Evolutionary conservation across 2,797 vertebrate genomes (phyloP), one percentile per base, ranked within the genome.

Genomic region (Siniperca undulata): DNA sequence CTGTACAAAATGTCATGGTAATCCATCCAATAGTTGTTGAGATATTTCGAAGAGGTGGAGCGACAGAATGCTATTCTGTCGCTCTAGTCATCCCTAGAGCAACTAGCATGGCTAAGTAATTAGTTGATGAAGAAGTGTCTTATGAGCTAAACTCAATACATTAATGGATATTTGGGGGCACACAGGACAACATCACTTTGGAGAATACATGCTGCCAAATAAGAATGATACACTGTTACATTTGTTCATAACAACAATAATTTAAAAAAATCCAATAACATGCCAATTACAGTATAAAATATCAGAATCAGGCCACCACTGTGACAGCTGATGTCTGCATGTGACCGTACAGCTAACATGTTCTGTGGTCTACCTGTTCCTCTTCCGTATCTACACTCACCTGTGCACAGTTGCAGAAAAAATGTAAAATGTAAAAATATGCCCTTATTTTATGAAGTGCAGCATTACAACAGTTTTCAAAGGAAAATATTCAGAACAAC

Each of bases 361-460:
- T 22, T 50, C 30, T 59, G 24, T 2, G 16, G 9, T 40, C 5
- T 61, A 55, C 62, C 34, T 30, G n/a, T 7, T 70, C 24, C 30
- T 53, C 38, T 50, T 62, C 24, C 34, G 48, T 14, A 65, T 9
- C 27, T 24, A 48, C 46, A 11, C 46, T 76, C 10, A 69, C 44
- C 61, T 80, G 42, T 64, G n/a, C n/a, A 22, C 69, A 74, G 66
- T 53, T 74, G 48, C 12, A 71, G 55, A 55, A 36, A 30, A 30
- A 30, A 30, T 3, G 30, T 30, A 30, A 30, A 30, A 30, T 30
- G 30, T 30, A 30, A 30, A 70, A 17, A 58, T 8, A 17, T 50
- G 11, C 30, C 24, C 19, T 70, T 48, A 7, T 76, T 69, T 84
- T 22, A 79, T 70, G 42, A 64, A 55, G 68, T 78, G 78, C 56